Percentiles rank a stretch among this genome's conserved stretches.
Conservation (phyloP, 2,113 vertebrate species). For the Lathamus discolor region DNA sequence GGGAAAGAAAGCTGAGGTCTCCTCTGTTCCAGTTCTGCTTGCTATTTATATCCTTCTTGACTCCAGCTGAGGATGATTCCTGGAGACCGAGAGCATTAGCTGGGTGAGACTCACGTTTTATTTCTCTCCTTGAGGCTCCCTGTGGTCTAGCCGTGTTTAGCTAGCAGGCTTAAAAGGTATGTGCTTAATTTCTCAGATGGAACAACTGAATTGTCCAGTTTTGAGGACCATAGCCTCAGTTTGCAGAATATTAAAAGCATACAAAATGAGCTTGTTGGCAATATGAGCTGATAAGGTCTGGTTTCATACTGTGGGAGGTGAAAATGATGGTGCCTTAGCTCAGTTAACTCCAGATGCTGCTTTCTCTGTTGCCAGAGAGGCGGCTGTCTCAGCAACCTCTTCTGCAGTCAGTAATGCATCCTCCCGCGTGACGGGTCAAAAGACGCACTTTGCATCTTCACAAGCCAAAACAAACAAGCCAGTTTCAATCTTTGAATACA, state of each 20-base stretch:
- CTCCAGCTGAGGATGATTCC: neutral
- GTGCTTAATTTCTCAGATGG: neutral
- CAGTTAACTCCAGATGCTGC: neutral
- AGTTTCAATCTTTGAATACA: neutral
- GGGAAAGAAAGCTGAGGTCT: neutral
- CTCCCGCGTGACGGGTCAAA: neutral
- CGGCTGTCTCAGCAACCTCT: neutral
- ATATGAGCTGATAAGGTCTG: neutral
- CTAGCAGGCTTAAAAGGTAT: neutral
- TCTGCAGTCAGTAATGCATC: neutral
- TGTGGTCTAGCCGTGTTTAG: neutral
- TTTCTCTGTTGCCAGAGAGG: neutral
- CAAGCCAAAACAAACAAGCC: neutral
- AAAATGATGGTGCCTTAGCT: neutral
- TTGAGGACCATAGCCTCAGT: neutral
- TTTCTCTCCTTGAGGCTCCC: neutral
- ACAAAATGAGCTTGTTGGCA: neutral
- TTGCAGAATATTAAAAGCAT: neutral
- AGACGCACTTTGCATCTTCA: neutral
- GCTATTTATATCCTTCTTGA: neutral
- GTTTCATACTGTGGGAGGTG: neutral
- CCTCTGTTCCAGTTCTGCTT: neutral
- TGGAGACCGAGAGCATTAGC: neutral
- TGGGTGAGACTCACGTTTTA: neutral
- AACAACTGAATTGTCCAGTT: neutral